Conservation (phyloP, 2,113 vertebrate species). For the Sylvilagus bachmani region DNA sequence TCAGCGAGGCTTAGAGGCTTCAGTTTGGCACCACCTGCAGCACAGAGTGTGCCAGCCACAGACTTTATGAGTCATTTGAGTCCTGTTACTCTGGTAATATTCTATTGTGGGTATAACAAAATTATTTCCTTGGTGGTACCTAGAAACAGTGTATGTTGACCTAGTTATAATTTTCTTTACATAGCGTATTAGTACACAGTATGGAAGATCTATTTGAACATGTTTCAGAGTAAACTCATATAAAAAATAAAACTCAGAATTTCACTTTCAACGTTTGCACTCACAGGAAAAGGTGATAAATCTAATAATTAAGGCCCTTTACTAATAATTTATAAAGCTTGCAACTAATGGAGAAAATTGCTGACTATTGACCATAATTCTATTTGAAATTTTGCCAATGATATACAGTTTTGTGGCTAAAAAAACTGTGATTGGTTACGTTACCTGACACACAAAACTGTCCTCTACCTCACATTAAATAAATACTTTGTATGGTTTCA, state of each 20-base stretch:
- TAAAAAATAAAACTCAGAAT: slow-evolving; percentile 23
- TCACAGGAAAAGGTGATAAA: background rate
- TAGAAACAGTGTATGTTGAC: slow-evolving; percentile 58
- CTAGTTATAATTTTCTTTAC: slow-evolving; percentile 1
- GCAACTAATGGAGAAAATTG: slow-evolving; percentile 73
- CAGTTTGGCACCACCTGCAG: background rate
- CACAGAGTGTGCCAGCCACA: background rate
- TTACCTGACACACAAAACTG: slow-evolving; percentile 91
- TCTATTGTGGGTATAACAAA: slow-evolving; percentile 51
- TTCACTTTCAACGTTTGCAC: slow-evolving; percentile 23
- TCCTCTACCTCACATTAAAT: slow-evolving; percentile 93
- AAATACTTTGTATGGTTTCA: slow-evolving; percentile 93
- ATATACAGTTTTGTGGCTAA: slow-evolving; percentile 89
- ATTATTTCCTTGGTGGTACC: slow-evolving; percentile 37
- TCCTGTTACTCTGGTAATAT: slow-evolving; percentile 55
- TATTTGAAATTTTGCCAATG: slow-evolving; percentile 88
- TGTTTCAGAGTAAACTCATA: slow-evolving; percentile 7
- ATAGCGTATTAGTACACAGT: background rate
- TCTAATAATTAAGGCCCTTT: background rate
- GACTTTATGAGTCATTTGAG: slow-evolving; percentile 48
- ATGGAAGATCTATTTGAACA: background rate
- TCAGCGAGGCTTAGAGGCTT: slow-evolving; percentile 1
- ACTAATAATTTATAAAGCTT: background rate
- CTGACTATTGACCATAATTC: slow-evolving; percentile 75
- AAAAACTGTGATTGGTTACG: slow-evolving; percentile 91